These are phyloP conservation scores for Caligus rogercresseyi DNA, from an alignment of 1,140 invertebrate genomes.

Conservation along the genomic window DNA sequence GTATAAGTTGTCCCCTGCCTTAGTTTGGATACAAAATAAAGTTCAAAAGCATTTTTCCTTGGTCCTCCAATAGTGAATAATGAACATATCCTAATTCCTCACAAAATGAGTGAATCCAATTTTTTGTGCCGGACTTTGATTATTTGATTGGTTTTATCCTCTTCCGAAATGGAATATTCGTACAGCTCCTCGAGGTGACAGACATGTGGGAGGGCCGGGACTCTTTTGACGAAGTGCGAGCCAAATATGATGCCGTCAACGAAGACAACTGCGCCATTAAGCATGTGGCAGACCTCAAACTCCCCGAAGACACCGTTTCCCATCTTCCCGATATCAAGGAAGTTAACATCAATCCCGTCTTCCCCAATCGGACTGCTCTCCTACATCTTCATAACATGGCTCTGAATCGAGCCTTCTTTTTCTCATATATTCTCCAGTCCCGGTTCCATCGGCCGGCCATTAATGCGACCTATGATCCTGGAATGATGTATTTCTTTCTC, in stretches of 20 bases:
- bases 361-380: constrained; percentile 78
- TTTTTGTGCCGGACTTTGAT: background rate
- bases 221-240: constrained; percentile 64
- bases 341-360: constrained; percentile 82
- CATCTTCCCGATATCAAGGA: constrained; percentile 87
- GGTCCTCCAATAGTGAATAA: no score
- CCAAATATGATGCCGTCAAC: constrained; percentile 56
- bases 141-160: background rate
- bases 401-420: constrained; percentile 78
- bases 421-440: constrained; percentile 84
- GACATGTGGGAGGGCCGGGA: constrained; percentile 58
- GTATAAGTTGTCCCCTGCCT: background rate
- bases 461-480: constrained; percentile 66
- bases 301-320: constrained; percentile 62
- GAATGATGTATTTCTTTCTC: constrained; percentile 87
- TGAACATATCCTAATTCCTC: no score
- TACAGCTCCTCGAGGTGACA: background rate
- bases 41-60: no score
- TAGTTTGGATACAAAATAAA: background rate
- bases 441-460: constrained; percentile 64
- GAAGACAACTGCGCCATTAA: constrained; percentile 73
- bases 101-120: background rate
- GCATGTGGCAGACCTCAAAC: constrained; percentile 58
- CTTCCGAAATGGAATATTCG: background rate
- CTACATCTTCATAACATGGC: constrained; percentile 91